Conservation (phyloP, 1,140 invertebrate genomes). For the Monochamus saltuarius region DNA sequence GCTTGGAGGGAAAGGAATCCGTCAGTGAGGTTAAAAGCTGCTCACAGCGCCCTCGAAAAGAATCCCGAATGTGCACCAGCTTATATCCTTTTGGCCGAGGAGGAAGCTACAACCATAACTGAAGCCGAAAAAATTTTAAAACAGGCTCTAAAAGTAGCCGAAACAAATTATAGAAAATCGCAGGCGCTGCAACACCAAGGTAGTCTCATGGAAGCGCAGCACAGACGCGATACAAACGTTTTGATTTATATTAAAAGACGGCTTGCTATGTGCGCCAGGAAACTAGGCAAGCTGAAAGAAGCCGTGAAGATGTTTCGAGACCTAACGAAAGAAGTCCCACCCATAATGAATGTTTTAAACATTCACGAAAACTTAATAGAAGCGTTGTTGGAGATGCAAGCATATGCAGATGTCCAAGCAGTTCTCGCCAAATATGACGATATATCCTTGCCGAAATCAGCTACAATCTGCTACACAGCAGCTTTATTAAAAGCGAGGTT, state of each 20-base stretch:
- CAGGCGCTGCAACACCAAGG: constrained; percentile 75
- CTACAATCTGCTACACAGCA: constrained; percentile 96
- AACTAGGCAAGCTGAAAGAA: constrained; percentile 91
- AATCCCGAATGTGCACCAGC: constrained; percentile 95
- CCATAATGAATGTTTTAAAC: constrained; percentile 94
- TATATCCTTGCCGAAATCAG: constrained; percentile 92
- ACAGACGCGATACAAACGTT: constrained; percentile 92
- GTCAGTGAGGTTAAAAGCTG: constrained; percentile 86
- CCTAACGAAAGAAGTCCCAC: constrained; percentile 94
- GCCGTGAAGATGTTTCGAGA: constrained; percentile 97
- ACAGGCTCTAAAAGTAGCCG: constrained; percentile 85
- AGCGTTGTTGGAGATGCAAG: constrained; percentile 91
- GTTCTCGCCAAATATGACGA: constrained; percentile 97
- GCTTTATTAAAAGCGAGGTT: constrained; percentile 90
- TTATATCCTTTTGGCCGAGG: constrained; percentile 93
- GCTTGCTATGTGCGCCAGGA: constrained; percentile 94
- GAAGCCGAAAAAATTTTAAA: constrained; percentile 89
- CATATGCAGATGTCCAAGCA: constrained; percentile 94
- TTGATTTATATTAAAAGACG: constrained; percentile 93
- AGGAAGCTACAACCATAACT: constrained; percentile 89
- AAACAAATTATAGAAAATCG: constrained; percentile 80
- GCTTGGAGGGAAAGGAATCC: constrained; percentile 97
- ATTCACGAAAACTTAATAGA: constrained; percentile 98
- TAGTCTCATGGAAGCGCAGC: constrained; percentile 73
- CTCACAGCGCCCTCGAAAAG: constrained; percentile 85